phyloP scores from a whole-genome alignment of 1,140 invertebrate species.

The Oscheius sp. region DNA sequence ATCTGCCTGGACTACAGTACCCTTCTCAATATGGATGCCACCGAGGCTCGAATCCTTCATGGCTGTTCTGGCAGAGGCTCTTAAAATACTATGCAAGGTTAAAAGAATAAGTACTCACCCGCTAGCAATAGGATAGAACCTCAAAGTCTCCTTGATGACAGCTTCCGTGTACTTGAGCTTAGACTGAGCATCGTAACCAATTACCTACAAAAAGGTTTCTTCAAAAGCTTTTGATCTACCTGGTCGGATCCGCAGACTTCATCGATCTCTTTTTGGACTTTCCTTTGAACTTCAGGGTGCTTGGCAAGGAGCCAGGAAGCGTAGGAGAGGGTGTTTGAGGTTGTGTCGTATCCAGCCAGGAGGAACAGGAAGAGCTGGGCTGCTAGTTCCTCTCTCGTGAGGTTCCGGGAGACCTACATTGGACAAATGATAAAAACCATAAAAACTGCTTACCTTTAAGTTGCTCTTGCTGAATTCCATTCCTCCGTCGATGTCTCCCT shows the following conservation, averaged over 20 bases:
- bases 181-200: neutral
- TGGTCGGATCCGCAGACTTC: neutral
- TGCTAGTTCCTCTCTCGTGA: conserved; percentile 17
- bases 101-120: conserved; percentile 23
- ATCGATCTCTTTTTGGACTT: conserved; percentile 60
- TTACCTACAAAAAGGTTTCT: neutral
- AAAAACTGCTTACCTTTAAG: neutral
- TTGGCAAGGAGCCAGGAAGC: conserved; percentile 61
- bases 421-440: neutral
- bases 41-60: conserved; percentile 45
- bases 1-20: conserved; percentile 46
- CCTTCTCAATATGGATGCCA: conserved; percentile 49
- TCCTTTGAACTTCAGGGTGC: conserved; percentile 62
- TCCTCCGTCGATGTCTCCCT: neutral
- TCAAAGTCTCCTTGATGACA: conserved; percentile 32
- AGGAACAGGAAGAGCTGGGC: conserved; percentile 57
- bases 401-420: neutral
- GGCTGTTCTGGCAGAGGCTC: conserved; percentile 25
- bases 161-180: conserved; percentile 28
- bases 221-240: neutral
- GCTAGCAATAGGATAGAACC: conserved; percentile 53
- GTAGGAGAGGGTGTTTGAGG: conserved; percentile 61
- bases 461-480: neutral
- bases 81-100: conserved; percentile 1
- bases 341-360: conserved; percentile 64